Evolutionary conservation across 2,797 vertebrate species (phyloP), one percentile per base, ranked within the genome.

Genomic region (Lagocephalus sceleratus): DNA sequence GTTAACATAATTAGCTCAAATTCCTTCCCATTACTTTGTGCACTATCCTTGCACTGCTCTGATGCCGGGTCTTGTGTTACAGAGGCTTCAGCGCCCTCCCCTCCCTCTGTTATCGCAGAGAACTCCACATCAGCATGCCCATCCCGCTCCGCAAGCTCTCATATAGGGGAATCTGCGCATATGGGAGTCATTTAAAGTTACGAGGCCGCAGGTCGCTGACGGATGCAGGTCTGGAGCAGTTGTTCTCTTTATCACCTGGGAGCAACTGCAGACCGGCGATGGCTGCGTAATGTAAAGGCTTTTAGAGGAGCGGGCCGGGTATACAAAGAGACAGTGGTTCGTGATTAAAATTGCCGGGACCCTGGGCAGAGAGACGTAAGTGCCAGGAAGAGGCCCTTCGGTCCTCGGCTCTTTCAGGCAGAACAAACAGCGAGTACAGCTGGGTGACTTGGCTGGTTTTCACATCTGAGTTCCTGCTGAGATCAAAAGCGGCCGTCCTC

Each of bases 151-250:
- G 48, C 11, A 22, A 47, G 47, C 39, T 53, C 57, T 70, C 49
- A 51, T 47, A 56, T 8, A 41, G 60, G 44, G 57, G 66, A 49
- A 55, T 63, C 66, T 52, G 66, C 32, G 58, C 66, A 63, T 41
- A 43, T 57, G 62, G 61, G 68, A 69, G 75, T 69, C 70, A 49
- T 71, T 81, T 79, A 73, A 80, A 82, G 76, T 78, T 81, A 78
- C 14, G 55, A 74, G 73, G 58, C 77, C 52, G 69, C 78, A 71
- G 76, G 77, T 66, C 71, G 52, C 76, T 60, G 65, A 76, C 76
- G 60, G 64, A 76, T 70, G 62, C 71, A 29, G 82, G 74, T 76
- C 75, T 76, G 39, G 67, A 79, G 73, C 81, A 73, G 73, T 77
- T 68, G 77, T 66, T 68, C 62, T 63, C 70, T 79, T 82, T 75